Base-by-base conservation (phyloP, 1,140 invertebrate species). In the Drosophila punjabiensis region DNA sequence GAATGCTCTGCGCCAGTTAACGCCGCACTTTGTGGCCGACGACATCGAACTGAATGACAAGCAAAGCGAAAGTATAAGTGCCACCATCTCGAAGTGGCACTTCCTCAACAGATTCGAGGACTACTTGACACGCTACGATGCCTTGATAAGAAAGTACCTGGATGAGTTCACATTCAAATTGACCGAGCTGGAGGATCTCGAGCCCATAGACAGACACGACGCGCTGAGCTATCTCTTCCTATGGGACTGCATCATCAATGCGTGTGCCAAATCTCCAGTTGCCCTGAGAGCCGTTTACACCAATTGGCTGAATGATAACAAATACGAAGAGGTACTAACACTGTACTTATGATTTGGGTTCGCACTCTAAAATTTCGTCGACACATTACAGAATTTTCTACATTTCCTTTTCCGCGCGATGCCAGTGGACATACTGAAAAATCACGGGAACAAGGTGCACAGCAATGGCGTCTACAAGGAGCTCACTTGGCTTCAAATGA, bases 231-330 rank as follows among this genome's bases (percentile, higher is more conserved):
- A 97, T 93, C 93, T 98, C 37, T 91, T 97, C 1, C 89, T 95
- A 5, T 98, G 97, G 97, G 94, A 95, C 80, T 94, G 96, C 48
- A 87, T 97, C 13, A 88, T 98, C n/a, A 93, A 95, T 33, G 95
- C 97, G 55, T 96, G 96, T 85, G 94, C 95, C 60, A 93, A 94
- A 69, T 95, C 96, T 16, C 94, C 95, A 66, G 94, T 95, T 28
- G 95, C 96, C 93, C 93, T 97, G 74, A 94, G 96, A 18, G 96
- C 95, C 81, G 94, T 96, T 52, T 97, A 96, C 87, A 95, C 95
- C n/a, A 95, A 95, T 80, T 95, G 95, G 93, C 91, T 96, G 24
- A 95, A 91, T 94, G 95, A 96, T 93, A 93, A 93, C 82, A 80
- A 70, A 59, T 85, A 90, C 45, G 87, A 93, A 58, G 81, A 92